These are phyloP conservation scores for Phaethon lepturus DNA, from an alignment of 2,113 vertebrate genomes.

Conservation along the genomic window DNA sequence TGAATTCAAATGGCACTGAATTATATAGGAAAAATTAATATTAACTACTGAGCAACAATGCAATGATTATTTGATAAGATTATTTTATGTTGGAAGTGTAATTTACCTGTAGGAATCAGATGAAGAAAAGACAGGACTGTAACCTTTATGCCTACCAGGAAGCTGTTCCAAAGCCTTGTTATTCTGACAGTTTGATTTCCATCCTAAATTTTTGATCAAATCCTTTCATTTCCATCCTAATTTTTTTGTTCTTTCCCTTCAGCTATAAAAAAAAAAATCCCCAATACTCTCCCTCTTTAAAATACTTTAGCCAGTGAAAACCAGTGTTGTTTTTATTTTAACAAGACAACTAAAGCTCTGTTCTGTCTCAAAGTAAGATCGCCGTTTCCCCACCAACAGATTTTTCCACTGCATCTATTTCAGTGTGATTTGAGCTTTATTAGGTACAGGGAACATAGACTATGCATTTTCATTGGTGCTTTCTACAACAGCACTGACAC, in stretches of 20 bases:
- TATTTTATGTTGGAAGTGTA: not conserved
- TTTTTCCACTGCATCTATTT: not conserved
- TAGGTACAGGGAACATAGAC: not conserved
- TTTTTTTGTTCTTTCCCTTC: not conserved
- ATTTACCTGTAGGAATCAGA: not conserved
- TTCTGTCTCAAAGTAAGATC: not conserved
- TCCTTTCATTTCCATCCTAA: not conserved
- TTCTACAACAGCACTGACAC: not conserved
- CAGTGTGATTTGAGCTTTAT: not conserved
- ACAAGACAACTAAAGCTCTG: not conserved
- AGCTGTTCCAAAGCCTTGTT: not conserved
- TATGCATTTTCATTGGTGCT: rapidly evolving
- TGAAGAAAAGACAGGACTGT: not conserved
- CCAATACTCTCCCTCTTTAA: not conserved
- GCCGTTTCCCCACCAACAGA: too few relatives aligned
- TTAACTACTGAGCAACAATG: not conserved
- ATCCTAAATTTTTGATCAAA: not conserved
- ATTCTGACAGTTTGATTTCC: not conserved
- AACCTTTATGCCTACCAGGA: not conserved
- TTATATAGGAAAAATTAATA: not conserved
- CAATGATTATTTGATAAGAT: not conserved
- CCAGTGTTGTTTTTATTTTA: not conserved
- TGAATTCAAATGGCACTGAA: not conserved
- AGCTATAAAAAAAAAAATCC: not conserved
- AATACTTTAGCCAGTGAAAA: not conserved